Evolutionary conservation across 2,113 vertebrate genomes (phyloP).

Genomic region (Psilopogon haemacephalus): DNA sequence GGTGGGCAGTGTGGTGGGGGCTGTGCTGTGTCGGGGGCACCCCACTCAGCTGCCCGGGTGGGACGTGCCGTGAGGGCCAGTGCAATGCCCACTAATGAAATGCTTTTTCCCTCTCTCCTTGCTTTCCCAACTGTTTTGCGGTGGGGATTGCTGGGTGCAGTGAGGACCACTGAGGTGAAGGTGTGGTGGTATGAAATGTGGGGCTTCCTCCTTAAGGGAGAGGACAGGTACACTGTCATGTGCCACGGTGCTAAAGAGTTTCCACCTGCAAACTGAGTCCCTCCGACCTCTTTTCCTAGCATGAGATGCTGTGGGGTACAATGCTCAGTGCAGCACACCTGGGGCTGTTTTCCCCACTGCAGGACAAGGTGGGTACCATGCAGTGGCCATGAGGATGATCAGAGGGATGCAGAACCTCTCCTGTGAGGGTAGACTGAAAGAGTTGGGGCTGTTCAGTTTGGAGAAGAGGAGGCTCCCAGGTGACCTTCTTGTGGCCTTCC

Average conservation of each 20-base stretch:
- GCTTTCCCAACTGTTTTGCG: too few relatives aligned
- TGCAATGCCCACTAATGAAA: too few relatives aligned
- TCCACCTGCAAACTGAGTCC: not conserved
- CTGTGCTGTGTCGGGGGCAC: not conserved
- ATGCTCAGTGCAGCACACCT: accelerated
- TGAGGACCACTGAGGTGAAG: too few relatives aligned
- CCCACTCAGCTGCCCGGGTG: not conserved
- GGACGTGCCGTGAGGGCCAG: not conserved
- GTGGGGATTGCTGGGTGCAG: not conserved
- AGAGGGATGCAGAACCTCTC: too few relatives aligned
- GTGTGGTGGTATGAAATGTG: accelerated
- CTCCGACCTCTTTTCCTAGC: not conserved
- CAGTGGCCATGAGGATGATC: too few relatives aligned
- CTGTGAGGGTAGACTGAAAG: too few relatives aligned
- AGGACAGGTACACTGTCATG: accelerated
- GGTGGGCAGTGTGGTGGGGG: not conserved
- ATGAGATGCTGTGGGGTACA: not conserved
- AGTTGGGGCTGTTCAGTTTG: too few relatives aligned
- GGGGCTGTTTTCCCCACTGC: not conserved
- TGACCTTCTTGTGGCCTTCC: too few relatives aligned
- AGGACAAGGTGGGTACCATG: not conserved
- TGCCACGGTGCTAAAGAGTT: not conserved
- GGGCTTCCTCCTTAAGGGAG: too few relatives aligned
- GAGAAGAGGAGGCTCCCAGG: too few relatives aligned
- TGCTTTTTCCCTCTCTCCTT: accelerated